These are phyloP conservation scores for Choloepus didactylus DNA, from an alignment of 2,797 vertebrate genomes.

Conservation along the genomic window DNA sequence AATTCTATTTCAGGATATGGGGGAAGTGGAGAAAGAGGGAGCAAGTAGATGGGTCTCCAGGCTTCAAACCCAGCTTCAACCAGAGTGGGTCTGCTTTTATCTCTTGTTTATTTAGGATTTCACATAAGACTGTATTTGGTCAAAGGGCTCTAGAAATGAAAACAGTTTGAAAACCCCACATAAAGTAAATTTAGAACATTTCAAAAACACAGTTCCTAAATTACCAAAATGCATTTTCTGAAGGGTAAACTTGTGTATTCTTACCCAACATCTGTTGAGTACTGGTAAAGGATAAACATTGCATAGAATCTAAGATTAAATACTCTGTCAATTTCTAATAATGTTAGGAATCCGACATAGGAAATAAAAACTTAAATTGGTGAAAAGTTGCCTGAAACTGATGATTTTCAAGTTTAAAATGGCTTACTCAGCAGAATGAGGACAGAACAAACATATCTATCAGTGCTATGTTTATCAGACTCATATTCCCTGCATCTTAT, in stretches of 20 bases:
- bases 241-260: not conserved
- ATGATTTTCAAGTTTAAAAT: slow-evolving; percentile 44
- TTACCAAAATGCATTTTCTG: slow-evolving; percentile 17
- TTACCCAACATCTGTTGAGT: not conserved
- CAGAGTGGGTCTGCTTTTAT: slow-evolving; percentile 19
- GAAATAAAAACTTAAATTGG: not conserved
- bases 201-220: slow-evolving; percentile 21
- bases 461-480: not conserved
- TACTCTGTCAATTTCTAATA: slow-evolving; percentile 43
- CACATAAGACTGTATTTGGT: not conserved
- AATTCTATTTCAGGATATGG: not conserved
- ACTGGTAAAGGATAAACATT: slow-evolving; percentile 27
- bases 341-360: slow-evolving; percentile 9
- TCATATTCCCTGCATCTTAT: not conserved
- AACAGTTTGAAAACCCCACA: not conserved
- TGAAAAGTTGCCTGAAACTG: not conserved
- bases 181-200: slow-evolving; percentile 42
- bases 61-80: not conserved
- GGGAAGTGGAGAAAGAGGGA: not conserved
- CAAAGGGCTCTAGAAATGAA: not conserved
- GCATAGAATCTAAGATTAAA: slow-evolving; percentile 9
- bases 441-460: not conserved
- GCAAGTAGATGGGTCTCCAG: not conserved
- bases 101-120: not conserved
- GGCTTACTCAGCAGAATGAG: not conserved